Evolutionary conservation across 1,140 invertebrate species (phyloP), one percentile per base, ranked within the genome.

Genomic region (Bombus huntii): DNA sequence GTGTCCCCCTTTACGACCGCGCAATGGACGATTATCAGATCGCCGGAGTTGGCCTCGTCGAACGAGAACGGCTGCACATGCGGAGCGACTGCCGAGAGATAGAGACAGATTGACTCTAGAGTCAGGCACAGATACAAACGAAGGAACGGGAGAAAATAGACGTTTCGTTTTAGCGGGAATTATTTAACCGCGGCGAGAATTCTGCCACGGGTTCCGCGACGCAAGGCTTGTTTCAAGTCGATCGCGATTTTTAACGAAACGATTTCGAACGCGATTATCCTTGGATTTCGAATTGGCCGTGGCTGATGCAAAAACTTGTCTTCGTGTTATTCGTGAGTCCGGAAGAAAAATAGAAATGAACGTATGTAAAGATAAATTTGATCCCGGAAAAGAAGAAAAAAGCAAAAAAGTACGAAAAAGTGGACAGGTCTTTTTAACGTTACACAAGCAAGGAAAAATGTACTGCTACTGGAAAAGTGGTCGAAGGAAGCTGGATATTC

Each of bases 1-100:
- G 96, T 96, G 93, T 98, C 97, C 62, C 97, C 97, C 88, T 97
- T 97, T 88, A 96, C 96, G 73, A 97, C 96, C 57, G 97, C 96
- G 94, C 97, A 98, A 91, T 97, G 95, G 88, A 97, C 95, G 90
- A 96, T 96, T 89, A 96, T 96, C 87, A 96, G 95, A 89, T 96
- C 96, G 62, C 96, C 96, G 91, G 96, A 94, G 91, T 95, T 95
- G 87, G 92, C 94, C 87, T 95, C 95, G 88, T 95, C 93, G 91
- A 95, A 95, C 72, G 93, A 89, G 90, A 95, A 95, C 44, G 94
- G 94, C 87, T 95, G 94, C 83, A 95, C 93, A 92, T 95, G 93
- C 78, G 94, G 95, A 84, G 90, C 92, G 87, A 95, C 94, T 95
- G 94, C 90, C 91, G 82, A 85, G 75, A 92, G 76, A 87, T 88